A percentile compares a stretch with the other conserved stretches of the same genome.
phyloP scores from a whole-genome alignment of 2,797 vertebrate genomes.

The Oreochromis mossambicus region DNA sequence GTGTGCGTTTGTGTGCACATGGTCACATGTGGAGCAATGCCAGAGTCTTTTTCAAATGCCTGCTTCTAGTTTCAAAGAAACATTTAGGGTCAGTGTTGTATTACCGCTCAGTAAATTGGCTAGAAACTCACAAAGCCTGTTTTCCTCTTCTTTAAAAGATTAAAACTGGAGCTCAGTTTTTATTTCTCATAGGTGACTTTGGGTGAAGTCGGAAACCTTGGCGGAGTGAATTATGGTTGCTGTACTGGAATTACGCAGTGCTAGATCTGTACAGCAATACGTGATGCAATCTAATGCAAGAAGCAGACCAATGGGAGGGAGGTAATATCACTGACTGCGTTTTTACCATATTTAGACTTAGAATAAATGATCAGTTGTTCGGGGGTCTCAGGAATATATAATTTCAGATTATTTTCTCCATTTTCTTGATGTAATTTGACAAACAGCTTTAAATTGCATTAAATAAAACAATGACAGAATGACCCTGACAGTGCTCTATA shows the following conservation, averaged over 20 bases:
- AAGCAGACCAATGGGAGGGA: slow-evolving; percentile 23
- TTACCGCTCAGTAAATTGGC: slow-evolving; percentile 9
- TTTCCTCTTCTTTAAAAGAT: background rate
- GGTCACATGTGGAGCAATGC: background rate
- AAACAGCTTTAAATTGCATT: background rate
- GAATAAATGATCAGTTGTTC: background rate
- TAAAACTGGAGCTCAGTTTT: background rate
- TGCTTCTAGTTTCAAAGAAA: slow-evolving; percentile 1
- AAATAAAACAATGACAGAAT: background rate
- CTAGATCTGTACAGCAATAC: slow-evolving; percentile 41
- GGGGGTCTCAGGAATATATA: background rate
- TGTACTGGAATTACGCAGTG: slow-evolving; percentile 26
- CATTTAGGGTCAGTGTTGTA: slow-evolving; percentile 16
- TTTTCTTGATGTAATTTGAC: background rate
- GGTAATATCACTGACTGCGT: background rate
- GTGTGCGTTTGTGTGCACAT: background rate
- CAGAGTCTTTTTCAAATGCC: slow-evolving; percentile 7
- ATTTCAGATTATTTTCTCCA: background rate
- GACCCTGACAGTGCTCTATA: background rate
- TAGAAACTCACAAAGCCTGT: background rate
- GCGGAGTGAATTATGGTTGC: slow-evolving; percentile 39
- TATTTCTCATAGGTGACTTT: slow-evolving; percentile 56
- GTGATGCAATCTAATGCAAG: slow-evolving; percentile 65
- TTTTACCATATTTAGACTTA: background rate
- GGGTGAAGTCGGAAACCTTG: slow-evolving; percentile 31